Base-by-base conservation (phyloP, 2,888 invertebrate species). In the Globia sparganii region DNA sequence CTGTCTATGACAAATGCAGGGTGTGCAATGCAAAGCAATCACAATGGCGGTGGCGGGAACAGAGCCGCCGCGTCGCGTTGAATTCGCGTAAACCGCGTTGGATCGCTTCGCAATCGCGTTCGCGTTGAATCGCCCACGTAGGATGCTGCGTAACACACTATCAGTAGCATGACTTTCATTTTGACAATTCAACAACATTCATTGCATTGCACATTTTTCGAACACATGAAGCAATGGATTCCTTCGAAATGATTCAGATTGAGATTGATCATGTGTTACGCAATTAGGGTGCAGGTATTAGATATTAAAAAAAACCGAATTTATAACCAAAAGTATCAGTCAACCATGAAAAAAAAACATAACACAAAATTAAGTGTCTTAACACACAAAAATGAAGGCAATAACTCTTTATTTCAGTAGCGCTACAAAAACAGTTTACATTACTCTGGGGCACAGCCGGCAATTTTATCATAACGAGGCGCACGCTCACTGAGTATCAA, bases 381-480 rank as follows among this genome's bases (percentile, higher is more conserved):
- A 53, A 64, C 59, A 80, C 59, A 8, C 49, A 34, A 31, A 68
- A 75, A 86, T 80, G 18, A 64, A 46, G 62, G 64, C 66, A 37
- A 72, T 76, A 84, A 75, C 34, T 70, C 68, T 70, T 43, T 28
- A 74, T 71, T 67, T 75, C 72, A 72, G 67, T 65, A 56, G 34
- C 64, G 53, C 37, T 46, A 75, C 53, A 72, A 78, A 77, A 86
- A 74, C 73, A 58, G 65, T 85, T 81, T 72, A 77, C 85, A 68
- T 71, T 81, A 37, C 85, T 62, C 85, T 25, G 28, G 85, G 85
- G 58, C 72, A 46, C 34, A 43, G 49, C 3, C 56, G 65, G 73
- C 78, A 40, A 68, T 76, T 76, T 81, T 65, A 65, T 70, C 49
- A 75, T 78, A 83, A 87, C 74, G 78, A 80, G 69, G 53, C 40